These are phyloP conservation scores for Morinoia aosen DNA, from an alignment of 2,888 invertebrate genomes.

Conservation along the genomic window DNA sequence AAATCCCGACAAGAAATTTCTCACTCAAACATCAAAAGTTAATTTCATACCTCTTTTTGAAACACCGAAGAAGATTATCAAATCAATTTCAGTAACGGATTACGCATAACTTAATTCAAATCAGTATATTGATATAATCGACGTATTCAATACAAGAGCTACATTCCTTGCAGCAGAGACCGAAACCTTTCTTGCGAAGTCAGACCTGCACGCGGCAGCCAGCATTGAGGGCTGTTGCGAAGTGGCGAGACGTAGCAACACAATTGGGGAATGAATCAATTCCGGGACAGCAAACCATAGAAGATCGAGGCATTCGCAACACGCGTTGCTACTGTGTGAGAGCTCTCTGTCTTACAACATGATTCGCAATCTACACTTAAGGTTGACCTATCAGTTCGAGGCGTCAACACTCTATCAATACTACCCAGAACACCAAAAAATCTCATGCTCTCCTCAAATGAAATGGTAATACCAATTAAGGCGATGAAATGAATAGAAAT, in stretches of 20 bases:
- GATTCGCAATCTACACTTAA: neutral
- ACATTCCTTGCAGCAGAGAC: neutral
- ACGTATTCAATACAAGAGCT: neutral
- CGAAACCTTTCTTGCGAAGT: neutral
- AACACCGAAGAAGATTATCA: neutral
- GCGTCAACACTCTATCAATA: neutral
- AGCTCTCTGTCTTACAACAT: neutral
- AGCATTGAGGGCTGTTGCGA: neutral
- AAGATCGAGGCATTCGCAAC: neutral
- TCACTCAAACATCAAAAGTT: neutral
- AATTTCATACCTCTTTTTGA: neutral
- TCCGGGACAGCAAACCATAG: constrained; percentile 5
- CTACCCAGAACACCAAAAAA: neutral
- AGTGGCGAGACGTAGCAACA: constrained; percentile 5
- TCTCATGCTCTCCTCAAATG: neutral
- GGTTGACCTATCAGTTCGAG: neutral
- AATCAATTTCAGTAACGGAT: neutral
- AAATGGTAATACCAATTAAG: neutral
- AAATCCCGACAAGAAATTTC: neutral
- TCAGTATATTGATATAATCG: neutral
- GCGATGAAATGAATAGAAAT: neutral
- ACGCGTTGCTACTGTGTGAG: neutral
- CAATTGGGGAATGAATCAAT: constrained; percentile 24
- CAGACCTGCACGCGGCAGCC: neutral
- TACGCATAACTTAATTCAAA: neutral